These are phyloP conservation scores for Asteroscopus sphinx DNA, from an alignment of 2,888 invertebrate genomes.

Conservation along the genomic window DNA sequence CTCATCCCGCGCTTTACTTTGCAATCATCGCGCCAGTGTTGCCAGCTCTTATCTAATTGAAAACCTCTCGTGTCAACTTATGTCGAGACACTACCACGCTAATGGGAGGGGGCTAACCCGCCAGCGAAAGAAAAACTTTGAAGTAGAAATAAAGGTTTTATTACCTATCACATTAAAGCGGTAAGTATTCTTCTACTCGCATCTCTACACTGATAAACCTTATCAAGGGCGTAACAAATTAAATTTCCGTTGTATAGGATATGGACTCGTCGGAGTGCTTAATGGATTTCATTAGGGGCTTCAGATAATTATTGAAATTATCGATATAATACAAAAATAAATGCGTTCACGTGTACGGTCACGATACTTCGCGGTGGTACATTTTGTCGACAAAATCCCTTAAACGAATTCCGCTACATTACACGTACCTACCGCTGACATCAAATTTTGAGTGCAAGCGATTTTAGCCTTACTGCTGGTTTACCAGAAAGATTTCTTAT, in stretches of 20 bases:
- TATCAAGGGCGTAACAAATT: constrained; percentile 70
- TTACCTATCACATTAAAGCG: constrained; percentile 21
- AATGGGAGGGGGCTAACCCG: constrained; percentile 23
- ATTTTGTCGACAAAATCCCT: too few species aligned
- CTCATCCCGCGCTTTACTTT: constrained; percentile 47
- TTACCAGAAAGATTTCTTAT: too few species aligned
- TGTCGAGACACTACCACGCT: constrained; percentile 29
- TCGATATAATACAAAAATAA: constrained; percentile 53
- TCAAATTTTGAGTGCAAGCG: too few species aligned
- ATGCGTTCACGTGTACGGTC: constrained; percentile 3
- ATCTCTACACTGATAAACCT: constrained; percentile 65
- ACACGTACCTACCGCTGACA: too few species aligned
- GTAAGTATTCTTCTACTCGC: constrained; percentile 1
- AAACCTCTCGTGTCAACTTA: constrained; percentile 49
- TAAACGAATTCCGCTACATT: too few species aligned
- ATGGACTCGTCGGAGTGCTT: constrained; percentile 61
- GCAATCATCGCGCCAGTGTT: constrained; percentile 54
- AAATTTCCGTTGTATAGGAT: constrained; percentile 68
- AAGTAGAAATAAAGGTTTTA: constrained; percentile 14
- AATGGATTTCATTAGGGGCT: constrained; percentile 43
- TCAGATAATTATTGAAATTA: constrained; percentile 9
- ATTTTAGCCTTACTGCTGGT: too few species aligned
- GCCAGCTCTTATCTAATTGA: constrained; percentile 55
- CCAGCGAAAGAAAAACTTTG: constrained; percentile 26
- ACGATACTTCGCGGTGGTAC: too few species aligned